A percentile compares a stretch with the other conserved stretches of the same genome.
phyloP scores from a whole-genome alignment of 2,797 vertebrate species.

The Crocodylus rhombifer region DNA sequence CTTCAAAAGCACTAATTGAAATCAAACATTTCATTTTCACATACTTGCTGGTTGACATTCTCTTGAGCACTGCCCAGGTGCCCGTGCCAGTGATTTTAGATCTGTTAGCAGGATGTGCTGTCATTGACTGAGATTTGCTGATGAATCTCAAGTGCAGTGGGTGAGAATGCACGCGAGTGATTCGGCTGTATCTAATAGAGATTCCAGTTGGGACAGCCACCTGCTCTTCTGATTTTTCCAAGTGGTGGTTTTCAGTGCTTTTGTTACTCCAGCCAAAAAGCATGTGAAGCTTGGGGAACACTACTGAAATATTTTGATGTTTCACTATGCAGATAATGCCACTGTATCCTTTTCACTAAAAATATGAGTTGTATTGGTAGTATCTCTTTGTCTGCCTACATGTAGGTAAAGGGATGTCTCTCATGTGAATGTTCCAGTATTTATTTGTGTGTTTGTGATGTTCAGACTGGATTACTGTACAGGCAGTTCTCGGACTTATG shows the following conservation, averaged over 20 bases:
- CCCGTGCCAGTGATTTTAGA: no score
- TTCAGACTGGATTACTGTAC: neutral
- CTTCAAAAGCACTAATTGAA: neutral
- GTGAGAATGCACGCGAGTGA: neutral
- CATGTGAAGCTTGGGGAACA: neutral
- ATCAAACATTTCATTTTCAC: no score
- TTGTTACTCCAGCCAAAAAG: neutral
- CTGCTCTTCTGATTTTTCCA: neutral
- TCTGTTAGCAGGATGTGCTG: no score
- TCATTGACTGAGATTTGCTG: no score
- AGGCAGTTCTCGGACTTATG: no score
- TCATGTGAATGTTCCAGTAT: neutral
- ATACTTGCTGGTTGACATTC: neutral
- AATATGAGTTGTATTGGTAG: neutral
- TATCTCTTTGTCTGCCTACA: neutral
- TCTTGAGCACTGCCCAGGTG: no score
- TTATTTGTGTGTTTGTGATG: neutral
- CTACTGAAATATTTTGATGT: neutral
- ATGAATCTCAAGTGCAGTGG: neutral
- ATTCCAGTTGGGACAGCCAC: neutral
- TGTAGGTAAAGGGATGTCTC: neutral
- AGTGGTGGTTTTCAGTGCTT: neutral
- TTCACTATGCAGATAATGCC: constrained; percentile 19
- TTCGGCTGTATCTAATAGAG: neutral
- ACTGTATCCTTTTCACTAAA: constrained; percentile 47